Evolutionary conservation across 2,888 invertebrate species (phyloP).

Genomic region (Caenorhabditis sp.): DNA sequence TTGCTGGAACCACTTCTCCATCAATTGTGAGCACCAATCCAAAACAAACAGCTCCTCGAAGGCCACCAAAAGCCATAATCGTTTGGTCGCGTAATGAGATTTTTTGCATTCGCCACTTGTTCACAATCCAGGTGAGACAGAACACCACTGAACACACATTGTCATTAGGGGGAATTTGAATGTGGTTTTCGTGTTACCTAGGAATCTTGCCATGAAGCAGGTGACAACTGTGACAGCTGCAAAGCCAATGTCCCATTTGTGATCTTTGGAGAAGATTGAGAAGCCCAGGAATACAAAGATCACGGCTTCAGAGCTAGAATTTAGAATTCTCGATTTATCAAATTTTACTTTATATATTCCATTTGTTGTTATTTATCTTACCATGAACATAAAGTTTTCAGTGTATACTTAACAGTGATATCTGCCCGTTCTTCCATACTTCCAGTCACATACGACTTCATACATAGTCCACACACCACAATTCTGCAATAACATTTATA

Average conservation of each 20-base stretch:
- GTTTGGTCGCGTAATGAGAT: slow-evolving; percentile 88
- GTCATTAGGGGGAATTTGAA: neutral
- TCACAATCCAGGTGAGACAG: slow-evolving; percentile 92
- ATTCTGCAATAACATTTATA: no score
- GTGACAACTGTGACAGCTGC: slow-evolving; percentile 93
- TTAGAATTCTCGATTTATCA: no score
- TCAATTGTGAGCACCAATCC: slow-evolving; percentile 89
- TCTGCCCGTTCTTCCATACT: slow-evolving; percentile 76
- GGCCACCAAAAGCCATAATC: slow-evolving; percentile 96
- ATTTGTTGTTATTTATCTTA: no score
- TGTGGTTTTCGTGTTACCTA: slow-evolving; percentile 87
- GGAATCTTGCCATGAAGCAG: slow-evolving; percentile 92
- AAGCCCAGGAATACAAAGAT: slow-evolving; percentile 99
- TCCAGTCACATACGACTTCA: slow-evolving; percentile 86
- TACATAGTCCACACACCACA: slow-evolving; percentile 98
- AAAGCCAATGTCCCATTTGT: slow-evolving; percentile 97
- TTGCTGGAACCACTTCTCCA: slow-evolving; percentile 88
- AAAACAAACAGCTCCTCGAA: slow-evolving; percentile 97
- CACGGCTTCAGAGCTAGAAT: slow-evolving; percentile 96
- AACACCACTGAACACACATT: slow-evolving; percentile 84
- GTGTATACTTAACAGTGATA: slow-evolving; percentile 88
- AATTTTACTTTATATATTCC: no score
- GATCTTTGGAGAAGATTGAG: slow-evolving; percentile 93
- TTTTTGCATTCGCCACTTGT: slow-evolving; percentile 93
- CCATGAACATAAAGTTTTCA: slow-evolving; percentile 97